These are phyloP conservation scores for Barypeithes pellucidus DNA, from an alignment of 2,888 invertebrate genomes.

Conservation along the genomic window DNA sequence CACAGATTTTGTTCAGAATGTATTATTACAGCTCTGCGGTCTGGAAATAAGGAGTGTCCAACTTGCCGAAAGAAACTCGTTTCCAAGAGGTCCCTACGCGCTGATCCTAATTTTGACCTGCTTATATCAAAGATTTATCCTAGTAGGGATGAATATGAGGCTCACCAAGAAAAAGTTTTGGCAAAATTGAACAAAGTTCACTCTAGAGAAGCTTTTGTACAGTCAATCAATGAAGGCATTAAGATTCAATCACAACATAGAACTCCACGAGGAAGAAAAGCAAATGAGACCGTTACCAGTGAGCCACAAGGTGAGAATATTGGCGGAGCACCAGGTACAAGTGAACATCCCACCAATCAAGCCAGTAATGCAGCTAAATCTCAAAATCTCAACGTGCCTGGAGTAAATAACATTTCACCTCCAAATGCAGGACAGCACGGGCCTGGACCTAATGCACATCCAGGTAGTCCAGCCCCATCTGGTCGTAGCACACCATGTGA, in stretches of 20 bases:
- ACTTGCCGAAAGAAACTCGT: conserved; percentile 98
- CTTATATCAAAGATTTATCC: conserved; percentile 98
- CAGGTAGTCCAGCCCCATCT: conserved; percentile 74
- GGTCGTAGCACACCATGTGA: conserved; percentile 79
- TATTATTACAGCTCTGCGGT: conserved; percentile 96
- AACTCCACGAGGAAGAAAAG: conserved; percentile 85
- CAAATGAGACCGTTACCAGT: conserved; percentile 72
- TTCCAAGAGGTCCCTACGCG: conserved; percentile 95
- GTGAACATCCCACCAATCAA: conserved; percentile 38
- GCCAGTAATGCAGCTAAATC: neutral
- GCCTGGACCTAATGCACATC: conserved; percentile 64
- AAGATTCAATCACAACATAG: conserved; percentile 91
- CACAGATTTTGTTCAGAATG: conserved; percentile 99
- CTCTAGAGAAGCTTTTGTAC: conserved; percentile 92
- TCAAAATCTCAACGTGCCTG: conserved; percentile 10
- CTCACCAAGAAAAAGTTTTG: conserved; percentile 92
- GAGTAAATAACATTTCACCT: conserved; percentile 36
- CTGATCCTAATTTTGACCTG: conserved; percentile 98
- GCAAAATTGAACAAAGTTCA: conserved; percentile 95
- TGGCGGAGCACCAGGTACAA: conserved; percentile 47
- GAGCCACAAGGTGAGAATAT: conserved; percentile 58
- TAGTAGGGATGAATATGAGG: conserved; percentile 97
- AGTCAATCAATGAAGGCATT: conserved; percentile 95
- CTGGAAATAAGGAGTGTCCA: conserved; percentile 98
- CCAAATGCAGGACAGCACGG: conserved; percentile 32